phyloP scores from a whole-genome alignment of 2,113 vertebrate species.

The Sciurus niger region DNA sequence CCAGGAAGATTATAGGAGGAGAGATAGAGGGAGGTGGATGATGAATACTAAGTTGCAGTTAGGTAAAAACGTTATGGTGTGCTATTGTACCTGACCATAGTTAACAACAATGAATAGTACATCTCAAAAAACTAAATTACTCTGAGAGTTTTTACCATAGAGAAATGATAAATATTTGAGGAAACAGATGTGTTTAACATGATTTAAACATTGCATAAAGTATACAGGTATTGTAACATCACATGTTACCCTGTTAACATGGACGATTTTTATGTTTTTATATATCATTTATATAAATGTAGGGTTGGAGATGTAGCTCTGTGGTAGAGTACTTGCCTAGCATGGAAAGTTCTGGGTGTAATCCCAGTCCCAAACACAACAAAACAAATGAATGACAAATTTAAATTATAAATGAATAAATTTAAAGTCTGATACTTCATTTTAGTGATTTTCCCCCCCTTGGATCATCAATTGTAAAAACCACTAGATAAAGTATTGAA shows the following conservation, averaged over 20 bases:
- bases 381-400: neutral
- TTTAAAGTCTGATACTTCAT: neutral
- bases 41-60: neutral
- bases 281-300: neutral
- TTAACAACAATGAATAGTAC: neutral
- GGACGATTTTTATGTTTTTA: neutral
- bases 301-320: neutral
- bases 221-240: neutral
- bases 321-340: neutral
- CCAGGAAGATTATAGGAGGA: too few relatives aligned
- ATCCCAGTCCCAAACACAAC: neutral
- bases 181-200: neutral
- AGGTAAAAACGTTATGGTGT: neutral
- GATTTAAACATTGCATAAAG: neutral
- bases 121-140: neutral
- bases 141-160: neutral
- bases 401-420: neutral
- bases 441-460: neutral
- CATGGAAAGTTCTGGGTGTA: neutral
- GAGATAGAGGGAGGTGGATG: too few relatives aligned
- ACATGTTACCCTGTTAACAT: neutral
- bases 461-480: neutral
- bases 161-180: neutral
- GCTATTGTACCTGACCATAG: neutral
- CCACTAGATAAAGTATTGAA: neutral